Base-by-base conservation (phyloP, 2,113 vertebrate species). In the Salminus brasiliensis region DNA sequence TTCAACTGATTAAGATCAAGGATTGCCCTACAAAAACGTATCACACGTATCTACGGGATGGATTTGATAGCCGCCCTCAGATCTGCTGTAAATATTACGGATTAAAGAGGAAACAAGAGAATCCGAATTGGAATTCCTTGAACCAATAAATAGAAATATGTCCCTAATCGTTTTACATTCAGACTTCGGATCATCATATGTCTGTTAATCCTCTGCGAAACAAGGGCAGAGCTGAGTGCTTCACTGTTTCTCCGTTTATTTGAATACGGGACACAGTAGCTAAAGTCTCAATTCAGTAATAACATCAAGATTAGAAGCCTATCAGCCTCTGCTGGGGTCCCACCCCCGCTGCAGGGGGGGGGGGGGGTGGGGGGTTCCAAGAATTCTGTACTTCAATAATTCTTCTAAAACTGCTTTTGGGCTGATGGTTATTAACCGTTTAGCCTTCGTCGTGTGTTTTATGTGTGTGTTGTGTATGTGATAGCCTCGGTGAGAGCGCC, bases 141-240 rank as follows among this genome's bases (percentile, higher is more conserved):
- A 96, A 97, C 94, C 94, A 95, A 94, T 96, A 95, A 92, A 91
- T 92, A 91, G 93, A 93, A 95, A 93, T 94, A 90, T 95, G 93
- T 93, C 90, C 85, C 83, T 94, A 94, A 95, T 95, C 94, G 93
- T 92, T 93, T 95, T 94, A 92, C 76, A 87, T 83, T 88, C 87
- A 87, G 85, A 91, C 91, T 93, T 90, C 88, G 87, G 91, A 91
- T 82, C 91, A 93, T 93, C 91, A 94, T 92, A 92, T 94, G 93
- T 91, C 93, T 94, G 93, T 89, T 96, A 94, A 95, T 95, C 95
- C 93, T 92, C 90, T 91, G 88, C 91, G 89, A 92, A 94, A 93
- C 92, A 94, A 91, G 88, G 74, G 53, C 87, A 88, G 84, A 87
- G 89, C 83, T 91, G 83, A 91, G 82, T 90, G 91, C 91, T 93